Conservation (phyloP, 2,797 vertebrate genomes). For the Urosaurus nigricauda region DNA sequence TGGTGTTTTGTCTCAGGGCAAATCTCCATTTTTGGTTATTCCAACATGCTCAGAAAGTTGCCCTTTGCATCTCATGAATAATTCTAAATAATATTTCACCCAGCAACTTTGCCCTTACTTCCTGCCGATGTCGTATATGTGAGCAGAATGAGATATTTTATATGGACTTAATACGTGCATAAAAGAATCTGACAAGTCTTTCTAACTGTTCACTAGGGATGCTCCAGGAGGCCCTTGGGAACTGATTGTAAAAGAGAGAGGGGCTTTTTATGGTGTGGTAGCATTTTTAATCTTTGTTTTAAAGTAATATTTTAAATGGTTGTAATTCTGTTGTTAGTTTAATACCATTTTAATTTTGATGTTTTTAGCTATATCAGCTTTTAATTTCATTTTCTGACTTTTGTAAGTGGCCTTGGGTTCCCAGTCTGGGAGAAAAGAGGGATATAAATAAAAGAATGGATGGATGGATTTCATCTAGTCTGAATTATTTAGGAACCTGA, state of each 20-base stretch:
- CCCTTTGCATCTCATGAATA: constrained; percentile 48
- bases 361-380: too few species aligned
- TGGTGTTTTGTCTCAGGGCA: constrained; percentile 59
- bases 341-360: too few species aligned
- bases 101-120: constrained; percentile 31
- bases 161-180: not conserved
- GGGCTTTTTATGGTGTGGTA: too few species aligned
- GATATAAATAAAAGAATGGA: too few species aligned
- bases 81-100: constrained; percentile 43
- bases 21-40: constrained; percentile 63
- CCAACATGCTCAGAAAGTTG: constrained; percentile 1
- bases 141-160: constrained; percentile 23
- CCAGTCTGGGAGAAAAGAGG: too few species aligned
- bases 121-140: constrained; percentile 29
- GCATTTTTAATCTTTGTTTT: too few species aligned
- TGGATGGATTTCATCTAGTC: not conserved
- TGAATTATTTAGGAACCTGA: not conserved
- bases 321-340: too few species aligned
- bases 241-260: too few species aligned
- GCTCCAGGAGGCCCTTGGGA: not conserved
- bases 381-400: too few species aligned
- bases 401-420: too few species aligned
- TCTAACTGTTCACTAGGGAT: not conserved
- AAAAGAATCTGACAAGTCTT: not conserved
- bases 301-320: too few species aligned